Percentiles rank a stretch among this genome's conserved stretches.
Conservation (phyloP, 2,113 vertebrate genomes). For the Lophochroa leadbeateri region DNA sequence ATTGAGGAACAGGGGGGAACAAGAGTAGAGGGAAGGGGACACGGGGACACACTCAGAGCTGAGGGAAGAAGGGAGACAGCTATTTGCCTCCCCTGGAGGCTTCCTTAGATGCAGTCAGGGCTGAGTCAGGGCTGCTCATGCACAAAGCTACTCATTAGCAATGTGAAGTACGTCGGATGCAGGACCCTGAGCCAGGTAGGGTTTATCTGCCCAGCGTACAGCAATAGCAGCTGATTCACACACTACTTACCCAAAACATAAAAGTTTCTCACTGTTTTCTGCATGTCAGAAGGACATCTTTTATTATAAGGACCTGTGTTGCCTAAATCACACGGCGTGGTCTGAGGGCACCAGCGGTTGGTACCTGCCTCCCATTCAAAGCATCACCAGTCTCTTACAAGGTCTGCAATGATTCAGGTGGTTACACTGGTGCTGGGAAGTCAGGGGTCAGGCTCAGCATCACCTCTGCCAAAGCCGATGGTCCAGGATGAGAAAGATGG, state of each 20-base stretch:
- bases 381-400: neutral
- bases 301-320: neutral
- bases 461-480: fast-evolving
- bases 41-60: fast-evolving
- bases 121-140: neutral
- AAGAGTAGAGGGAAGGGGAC: neutral
- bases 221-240: neutral
- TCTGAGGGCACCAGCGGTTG: neutral
- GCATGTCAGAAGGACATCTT: neutral
- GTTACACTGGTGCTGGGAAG: neutral
- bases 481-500: neutral
- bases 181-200: neutral
- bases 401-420: neutral
- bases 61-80: neutral
- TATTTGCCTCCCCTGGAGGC: neutral
- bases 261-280: neutral
- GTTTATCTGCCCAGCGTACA: neutral
- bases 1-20: neutral
- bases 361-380: neutral
- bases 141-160: neutral
- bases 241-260: neutral
- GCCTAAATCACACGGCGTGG: fast-evolving
- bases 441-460: conserved; percentile 10
- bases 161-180: fast-evolving
- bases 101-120: neutral